These are phyloP conservation scores for Anoplophora glabripennis DNA, from an alignment of 1,140 invertebrate genomes.

Conservation along the genomic window DNA sequence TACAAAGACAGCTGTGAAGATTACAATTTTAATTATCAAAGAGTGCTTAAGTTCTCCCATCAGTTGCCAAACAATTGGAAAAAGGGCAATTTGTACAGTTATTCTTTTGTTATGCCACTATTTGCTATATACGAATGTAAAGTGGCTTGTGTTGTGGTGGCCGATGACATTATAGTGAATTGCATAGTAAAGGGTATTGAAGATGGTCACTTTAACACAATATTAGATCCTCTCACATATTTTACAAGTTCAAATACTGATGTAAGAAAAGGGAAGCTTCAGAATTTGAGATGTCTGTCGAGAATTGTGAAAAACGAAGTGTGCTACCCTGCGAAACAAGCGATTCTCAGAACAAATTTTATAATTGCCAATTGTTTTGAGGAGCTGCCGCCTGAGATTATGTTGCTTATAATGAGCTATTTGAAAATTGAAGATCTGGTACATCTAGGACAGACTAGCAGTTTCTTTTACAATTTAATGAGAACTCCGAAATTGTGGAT, in stretches of 20 bases:
- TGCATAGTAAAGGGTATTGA: slow-evolving; percentile 32
- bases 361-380: slow-evolving; percentile 28
- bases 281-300: slow-evolving; percentile 38
- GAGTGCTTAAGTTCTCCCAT: slow-evolving; percentile 26
- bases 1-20: slow-evolving; percentile 14
- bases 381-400: slow-evolving; percentile 41
- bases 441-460: slow-evolving; percentile 15
- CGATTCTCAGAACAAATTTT: slow-evolving; percentile 28
- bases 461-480: slow-evolving; percentile 1
- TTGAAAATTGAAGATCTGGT: slow-evolving; percentile 7
- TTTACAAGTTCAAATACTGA: slow-evolving; percentile 30
- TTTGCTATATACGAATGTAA: slow-evolving; percentile 23
- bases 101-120: slow-evolving; percentile 28
- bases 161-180: slow-evolving; percentile 43
- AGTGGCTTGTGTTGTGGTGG: slow-evolving; percentile 24
- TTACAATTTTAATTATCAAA: slow-evolving; percentile 31
- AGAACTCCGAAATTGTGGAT: neutral
- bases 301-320: slow-evolving; percentile 38
- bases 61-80: slow-evolving; percentile 30
- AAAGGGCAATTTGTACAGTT: slow-evolving; percentile 17
- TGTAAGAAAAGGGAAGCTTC: slow-evolving; percentile 33
- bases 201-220: slow-evolving; percentile 20
- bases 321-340: slow-evolving; percentile 36
- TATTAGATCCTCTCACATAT: slow-evolving; percentile 41
- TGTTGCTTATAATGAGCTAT: slow-evolving; percentile 27